Conservation (phyloP, 2,113 vertebrate genomes). For the Typhlomys cinereus region DNA sequence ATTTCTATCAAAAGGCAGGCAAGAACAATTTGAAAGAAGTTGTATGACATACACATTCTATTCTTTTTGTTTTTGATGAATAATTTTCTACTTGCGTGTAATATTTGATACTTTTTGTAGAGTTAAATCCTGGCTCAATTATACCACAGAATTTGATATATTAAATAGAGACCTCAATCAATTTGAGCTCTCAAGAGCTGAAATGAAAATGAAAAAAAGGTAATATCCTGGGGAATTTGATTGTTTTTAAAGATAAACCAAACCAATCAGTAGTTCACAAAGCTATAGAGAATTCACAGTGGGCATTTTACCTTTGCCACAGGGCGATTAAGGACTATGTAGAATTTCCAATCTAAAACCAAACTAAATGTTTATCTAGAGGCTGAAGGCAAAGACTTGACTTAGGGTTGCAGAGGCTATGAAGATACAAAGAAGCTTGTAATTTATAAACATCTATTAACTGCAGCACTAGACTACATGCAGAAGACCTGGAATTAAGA, state of each 20-base stretch:
- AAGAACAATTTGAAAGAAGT: background rate
- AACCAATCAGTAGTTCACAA: background rate
- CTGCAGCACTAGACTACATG: background rate
- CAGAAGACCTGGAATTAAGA: background rate
- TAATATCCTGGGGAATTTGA: background rate
- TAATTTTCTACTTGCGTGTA: background rate
- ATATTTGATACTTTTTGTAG: constrained; percentile 13
- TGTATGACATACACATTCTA: background rate
- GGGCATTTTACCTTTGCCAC: background rate
- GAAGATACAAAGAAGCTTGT: background rate
- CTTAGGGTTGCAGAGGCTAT: constrained; percentile 14
- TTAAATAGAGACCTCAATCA: background rate
- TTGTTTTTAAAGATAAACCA: background rate
- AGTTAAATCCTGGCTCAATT: background rate
- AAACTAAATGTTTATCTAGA: constrained; percentile 34
- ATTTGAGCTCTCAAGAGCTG: background rate
- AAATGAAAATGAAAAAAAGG: background rate
- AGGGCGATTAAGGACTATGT: background rate
- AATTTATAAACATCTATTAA: constrained; percentile 11
- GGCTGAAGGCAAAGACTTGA: background rate
- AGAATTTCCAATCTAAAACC: constrained; percentile 47
- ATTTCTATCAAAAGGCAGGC: background rate
- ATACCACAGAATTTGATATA: constrained; percentile 19
- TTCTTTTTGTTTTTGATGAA: background rate
- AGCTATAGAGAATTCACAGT: background rate